phyloP scores from a whole-genome alignment of 2,113 vertebrate species.

The Phoxinus phoxinus region DNA sequence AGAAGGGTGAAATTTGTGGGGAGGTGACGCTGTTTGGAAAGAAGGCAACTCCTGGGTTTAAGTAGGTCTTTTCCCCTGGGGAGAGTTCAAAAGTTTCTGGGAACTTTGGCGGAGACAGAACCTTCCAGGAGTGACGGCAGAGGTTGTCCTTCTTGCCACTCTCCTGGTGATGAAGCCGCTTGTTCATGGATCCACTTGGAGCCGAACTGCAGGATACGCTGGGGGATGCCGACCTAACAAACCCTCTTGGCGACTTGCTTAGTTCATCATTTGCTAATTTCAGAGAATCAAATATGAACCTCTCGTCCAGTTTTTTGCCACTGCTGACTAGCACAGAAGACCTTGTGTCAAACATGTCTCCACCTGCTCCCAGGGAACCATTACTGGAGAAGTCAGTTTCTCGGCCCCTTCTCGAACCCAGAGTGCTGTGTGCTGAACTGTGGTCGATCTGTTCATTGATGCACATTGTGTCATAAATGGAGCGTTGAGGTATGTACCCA shows the following conservation, averaged over 20 bases:
- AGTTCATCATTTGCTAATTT: slow-evolving; percentile 86
- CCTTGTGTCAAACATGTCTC: slow-evolving; percentile 81
- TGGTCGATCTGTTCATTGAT: slow-evolving; percentile 98
- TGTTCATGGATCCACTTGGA: slow-evolving; percentile 73
- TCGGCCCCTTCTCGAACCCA: slow-evolving; percentile 82
- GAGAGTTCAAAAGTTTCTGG: slow-evolving; percentile 81
- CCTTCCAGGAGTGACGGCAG: slow-evolving; percentile 89
- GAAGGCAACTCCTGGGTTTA: slow-evolving; percentile 71
- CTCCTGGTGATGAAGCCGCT: slow-evolving; percentile 66
- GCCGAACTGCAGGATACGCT: slow-evolving; percentile 76
- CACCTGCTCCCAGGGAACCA: slow-evolving; percentile 81
- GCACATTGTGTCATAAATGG: slow-evolving; percentile 96
- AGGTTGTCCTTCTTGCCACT: slow-evolving; percentile 77
- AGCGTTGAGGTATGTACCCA: slow-evolving; percentile 93
- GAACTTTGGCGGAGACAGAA: slow-evolving; percentile 85
- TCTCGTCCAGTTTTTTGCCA: slow-evolving; percentile 88
- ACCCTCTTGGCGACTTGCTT: slow-evolving; percentile 77
- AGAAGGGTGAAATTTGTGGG: slow-evolving; percentile 76
- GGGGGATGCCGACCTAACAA: slow-evolving; percentile 74
- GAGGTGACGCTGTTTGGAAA: slow-evolving; percentile 69
- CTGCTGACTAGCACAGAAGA: slow-evolving; percentile 83
- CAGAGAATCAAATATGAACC: slow-evolving; percentile 92
- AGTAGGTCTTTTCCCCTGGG: slow-evolving; percentile 69
- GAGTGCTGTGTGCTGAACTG: slow-evolving; percentile 85
- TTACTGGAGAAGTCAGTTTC: slow-evolving; percentile 85